phyloP scores from a whole-genome alignment of 2,113 vertebrate genomes.

The Pan paniscus region DNA sequence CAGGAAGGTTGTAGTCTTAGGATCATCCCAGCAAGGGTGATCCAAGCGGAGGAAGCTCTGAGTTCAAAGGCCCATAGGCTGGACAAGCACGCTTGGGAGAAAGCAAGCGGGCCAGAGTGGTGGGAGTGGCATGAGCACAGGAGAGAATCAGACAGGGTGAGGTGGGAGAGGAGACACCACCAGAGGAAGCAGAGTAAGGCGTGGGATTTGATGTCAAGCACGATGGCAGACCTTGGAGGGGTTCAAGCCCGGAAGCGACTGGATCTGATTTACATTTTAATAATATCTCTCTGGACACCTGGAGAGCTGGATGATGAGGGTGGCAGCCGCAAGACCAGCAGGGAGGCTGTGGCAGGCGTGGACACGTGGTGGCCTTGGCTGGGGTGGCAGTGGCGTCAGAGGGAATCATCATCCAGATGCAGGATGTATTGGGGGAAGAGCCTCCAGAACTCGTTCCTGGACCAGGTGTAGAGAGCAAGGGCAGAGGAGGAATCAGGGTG shows the following conservation, averaged over 20 bases:
- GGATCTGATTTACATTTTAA: constrained; percentile 56
- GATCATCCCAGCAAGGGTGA: neutral
- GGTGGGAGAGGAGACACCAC: neutral
- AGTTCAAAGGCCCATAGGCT: neutral
- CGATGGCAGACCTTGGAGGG: neutral
- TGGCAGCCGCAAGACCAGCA: neutral
- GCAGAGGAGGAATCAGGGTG: neutral
- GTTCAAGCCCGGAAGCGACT: neutral
- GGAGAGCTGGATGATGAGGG: neutral
- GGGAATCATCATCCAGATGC: neutral
- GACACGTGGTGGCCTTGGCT: neutral
- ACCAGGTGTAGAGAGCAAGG: accelerated
- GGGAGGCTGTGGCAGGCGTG: neutral
- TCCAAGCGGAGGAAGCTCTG: neutral
- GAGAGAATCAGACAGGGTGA: accelerated
- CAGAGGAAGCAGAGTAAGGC: neutral
- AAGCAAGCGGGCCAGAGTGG: neutral
- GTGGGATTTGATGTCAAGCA: neutral
- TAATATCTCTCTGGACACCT: neutral
- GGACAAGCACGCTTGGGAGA: neutral
- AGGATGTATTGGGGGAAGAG: neutral
- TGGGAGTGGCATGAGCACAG: accelerated
- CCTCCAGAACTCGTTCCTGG: neutral
- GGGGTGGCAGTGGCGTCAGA: neutral
- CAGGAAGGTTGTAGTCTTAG: neutral